Base-by-base conservation (phyloP, 2,113 vertebrate species). In the Hemiscyllium ocellatum region DNA sequence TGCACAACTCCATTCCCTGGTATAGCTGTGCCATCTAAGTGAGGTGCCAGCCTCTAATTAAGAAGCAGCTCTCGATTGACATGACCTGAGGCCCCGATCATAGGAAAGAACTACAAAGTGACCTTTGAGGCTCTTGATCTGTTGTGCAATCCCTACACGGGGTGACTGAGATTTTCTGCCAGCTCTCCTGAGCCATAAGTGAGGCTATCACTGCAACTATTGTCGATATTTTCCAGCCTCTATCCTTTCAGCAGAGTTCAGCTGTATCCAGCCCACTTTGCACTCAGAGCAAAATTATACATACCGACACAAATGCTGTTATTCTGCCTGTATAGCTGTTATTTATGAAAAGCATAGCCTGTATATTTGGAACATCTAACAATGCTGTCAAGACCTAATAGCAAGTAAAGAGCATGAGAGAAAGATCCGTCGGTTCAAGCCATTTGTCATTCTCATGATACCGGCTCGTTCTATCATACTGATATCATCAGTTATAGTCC, bases 401-500 rank as follows among this genome's bases (percentile, higher is more conserved):
- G 93, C 68, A 33, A 50, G 68, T 95, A 50, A 50, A 50, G 65
- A 72, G 37, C 68, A 91, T 90, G 15, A 90, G 90, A 26, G 78
- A 42, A 69, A 47, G 78, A 37, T 22, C 65, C 94, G 47, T 70
- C 94, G 72, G 86, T 91, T 90, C 65, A 26, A 80, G 68, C 24
- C 85, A 93, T 85, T 96, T 90, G 76, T 95, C 95, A 96, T 96
- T 37, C 76, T 95, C 87, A 83, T 69, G 76, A 70, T 47, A 52
- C 33, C 47, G 13, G 95, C 86, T 37, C 93, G 90, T 95, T 95
- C 72, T 89, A 96, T 95, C 94, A 69, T 70, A 95, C 26, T 95
- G 96, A 50, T 95, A 86, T 95, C 96, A 95, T 95, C 95, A 94
- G 95, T 96, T 95, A 93, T 95, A 37, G 96, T 26, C 42, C 15